These are phyloP conservation scores for Carollia perspicillata DNA, from an alignment of 2,113 vertebrate species.

Conservation along the genomic window DNA sequence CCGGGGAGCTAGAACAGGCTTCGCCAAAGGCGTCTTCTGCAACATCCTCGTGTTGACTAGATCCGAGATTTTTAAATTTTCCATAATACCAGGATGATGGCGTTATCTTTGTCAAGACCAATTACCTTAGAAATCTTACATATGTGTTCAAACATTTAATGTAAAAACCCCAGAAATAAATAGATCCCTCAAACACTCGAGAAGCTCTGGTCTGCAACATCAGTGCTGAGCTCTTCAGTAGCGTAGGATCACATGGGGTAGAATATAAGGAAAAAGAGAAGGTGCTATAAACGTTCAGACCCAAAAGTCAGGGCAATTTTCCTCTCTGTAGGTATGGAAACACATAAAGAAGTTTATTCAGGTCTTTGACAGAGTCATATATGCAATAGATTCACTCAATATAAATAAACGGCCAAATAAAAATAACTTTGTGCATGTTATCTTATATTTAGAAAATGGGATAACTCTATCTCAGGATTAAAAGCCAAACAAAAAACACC, in stretches of 20 bases:
- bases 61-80: not conserved
- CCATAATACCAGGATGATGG: not conserved
- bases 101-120: not conserved
- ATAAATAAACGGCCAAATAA: not conserved
- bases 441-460: slow-evolving; percentile 4
- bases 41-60: not conserved
- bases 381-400: not conserved
- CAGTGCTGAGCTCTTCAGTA: not conserved
- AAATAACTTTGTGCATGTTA: not conserved
- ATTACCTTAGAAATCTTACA: not conserved
- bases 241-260: not conserved
- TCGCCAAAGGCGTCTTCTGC: not conserved
- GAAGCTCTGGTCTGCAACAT: not conserved
- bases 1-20: not conserved
- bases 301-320: not conserved
- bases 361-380: not conserved
- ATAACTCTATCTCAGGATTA: not conserved
- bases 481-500: not conserved
- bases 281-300: not conserved
- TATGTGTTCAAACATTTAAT: not conserved
- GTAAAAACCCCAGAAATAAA: not conserved
- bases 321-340: not conserved
- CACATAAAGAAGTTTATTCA: not conserved
- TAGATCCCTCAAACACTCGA: not conserved
- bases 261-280: not conserved